Evolutionary conservation across 2,113 vertebrate species (phyloP).

Genomic region (Ameiurus melas): DNA sequence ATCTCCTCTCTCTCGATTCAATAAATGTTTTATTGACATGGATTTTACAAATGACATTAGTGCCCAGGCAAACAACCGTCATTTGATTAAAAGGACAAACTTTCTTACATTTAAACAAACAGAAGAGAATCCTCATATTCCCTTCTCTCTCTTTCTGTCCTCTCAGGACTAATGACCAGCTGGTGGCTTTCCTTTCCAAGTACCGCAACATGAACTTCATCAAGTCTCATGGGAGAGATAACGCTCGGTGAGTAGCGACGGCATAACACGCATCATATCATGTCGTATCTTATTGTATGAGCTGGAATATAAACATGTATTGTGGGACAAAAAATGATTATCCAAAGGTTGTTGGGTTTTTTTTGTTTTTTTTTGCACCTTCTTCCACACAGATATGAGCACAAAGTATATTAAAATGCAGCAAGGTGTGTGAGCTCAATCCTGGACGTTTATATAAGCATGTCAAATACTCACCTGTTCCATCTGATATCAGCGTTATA

Average conservation of each 20-base stretch:
- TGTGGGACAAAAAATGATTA: background rate
- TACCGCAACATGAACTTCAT: slow-evolving; percentile 97
- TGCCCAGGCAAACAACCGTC: background rate
- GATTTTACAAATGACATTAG: slow-evolving; percentile 8
- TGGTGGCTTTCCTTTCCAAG: slow-evolving; percentile 94
- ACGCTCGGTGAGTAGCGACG: slow-evolving; percentile 81
- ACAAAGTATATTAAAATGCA: background rate
- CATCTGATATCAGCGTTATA: background rate
- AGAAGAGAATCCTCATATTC: background rate
- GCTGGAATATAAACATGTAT: background rate
- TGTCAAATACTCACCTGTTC: background rate
- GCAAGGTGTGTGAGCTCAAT: background rate
- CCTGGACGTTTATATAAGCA: background rate
- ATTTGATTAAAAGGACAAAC: slow-evolving; percentile 8
- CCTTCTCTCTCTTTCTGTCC: slow-evolving; percentile 3
- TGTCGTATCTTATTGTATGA: too few species aligned
- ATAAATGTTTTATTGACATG: slow-evolving; percentile 12
- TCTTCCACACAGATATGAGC: background rate
- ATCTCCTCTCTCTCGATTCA: background rate
- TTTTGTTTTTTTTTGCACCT: background rate
- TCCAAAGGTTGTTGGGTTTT: background rate
- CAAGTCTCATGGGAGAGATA: slow-evolving; percentile 97
- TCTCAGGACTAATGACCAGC: slow-evolving; percentile 91
- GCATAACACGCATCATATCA: background rate
- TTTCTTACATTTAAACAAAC: background rate